phyloP scores from a whole-genome alignment of 2,113 vertebrate genomes.

The Muntiacus muntjak region DNA sequence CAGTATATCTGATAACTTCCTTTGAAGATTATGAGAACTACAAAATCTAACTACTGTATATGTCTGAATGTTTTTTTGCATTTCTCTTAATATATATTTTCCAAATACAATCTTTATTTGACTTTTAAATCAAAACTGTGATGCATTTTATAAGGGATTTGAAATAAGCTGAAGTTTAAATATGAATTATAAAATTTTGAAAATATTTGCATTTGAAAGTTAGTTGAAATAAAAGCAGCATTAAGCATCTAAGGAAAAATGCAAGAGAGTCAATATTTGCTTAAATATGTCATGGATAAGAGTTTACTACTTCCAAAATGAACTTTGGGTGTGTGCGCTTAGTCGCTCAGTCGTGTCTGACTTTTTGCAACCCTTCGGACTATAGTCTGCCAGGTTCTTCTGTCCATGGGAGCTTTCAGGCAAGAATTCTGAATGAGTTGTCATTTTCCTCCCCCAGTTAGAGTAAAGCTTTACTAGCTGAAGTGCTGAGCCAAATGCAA shows the following conservation, averaged over 20 bases:
- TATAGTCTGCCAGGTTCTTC: background rate
- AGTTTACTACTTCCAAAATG: background rate
- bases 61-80: background rate
- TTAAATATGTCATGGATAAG: background rate
- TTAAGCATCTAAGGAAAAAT: background rate
- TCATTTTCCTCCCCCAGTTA: background rate
- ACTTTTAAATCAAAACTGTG: background rate
- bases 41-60: background rate
- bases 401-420: background rate
- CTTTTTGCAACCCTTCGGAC: background rate
- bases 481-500: background rate
- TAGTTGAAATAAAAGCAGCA: background rate
- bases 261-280: background rate
- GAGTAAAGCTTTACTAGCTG: background rate
- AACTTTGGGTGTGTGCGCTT: background rate
- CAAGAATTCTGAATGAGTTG: background rate
- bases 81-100: background rate
- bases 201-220: background rate
- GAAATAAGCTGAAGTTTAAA: background rate
- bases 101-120: background rate
- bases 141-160: background rate
- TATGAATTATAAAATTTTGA: background rate
- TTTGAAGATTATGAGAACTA: background rate
- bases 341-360: background rate
- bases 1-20: background rate